Evolutionary conservation across 2,797 vertebrate species (phyloP), one percentile per base, ranked within the genome.

Genomic region (Mastacembelus armatus): DNA sequence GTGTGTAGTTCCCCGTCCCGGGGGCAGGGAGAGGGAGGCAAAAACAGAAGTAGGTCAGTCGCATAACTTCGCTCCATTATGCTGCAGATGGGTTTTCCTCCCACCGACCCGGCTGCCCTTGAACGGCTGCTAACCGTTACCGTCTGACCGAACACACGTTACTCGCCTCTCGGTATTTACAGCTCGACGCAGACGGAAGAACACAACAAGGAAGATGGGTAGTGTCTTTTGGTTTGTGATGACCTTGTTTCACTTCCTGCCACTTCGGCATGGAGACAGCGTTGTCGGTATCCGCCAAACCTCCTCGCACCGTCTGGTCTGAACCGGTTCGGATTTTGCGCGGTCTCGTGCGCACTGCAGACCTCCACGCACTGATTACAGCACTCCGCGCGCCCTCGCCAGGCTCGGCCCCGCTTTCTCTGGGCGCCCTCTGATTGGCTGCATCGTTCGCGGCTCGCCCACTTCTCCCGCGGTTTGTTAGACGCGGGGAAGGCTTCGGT

Each of bases 261-360:
- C 84, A 56, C 75, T 84, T 78, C 62, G 70, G 79, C 82, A 65
- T 68, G 54, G 77, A 79, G 51, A 80, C 80, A 77, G 51, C 67
- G 72, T 61, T 56, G 77, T 82, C 66, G 77, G 83, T 71, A 66
- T 83, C 78, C 80, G 71, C 84, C 88, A 89, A 77, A 84, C 84
- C 92, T 78, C 82, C 81, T 80, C 71, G 36, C 71, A 56, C 45
- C 54, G 88, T 89, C 90, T 90, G 92, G 94, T 94, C 93, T 94
- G 89, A 95, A 95, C 94, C 92, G 92, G 94, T 94, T 95, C 88
- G 84, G 81, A 68, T 76, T 77, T 90, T 80, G 89, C 80, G 92
- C 91, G 90, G 82, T 80, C 86, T 84, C 90, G 82, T 71, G 87
- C 77, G 26, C 81, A 78, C 61, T 65, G 83, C 85, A 81, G 80